Evolutionary conservation across 2,113 vertebrate species (phyloP), one percentile per base, ranked within the genome.

Genomic region (Argyrosomus japonicus): DNA sequence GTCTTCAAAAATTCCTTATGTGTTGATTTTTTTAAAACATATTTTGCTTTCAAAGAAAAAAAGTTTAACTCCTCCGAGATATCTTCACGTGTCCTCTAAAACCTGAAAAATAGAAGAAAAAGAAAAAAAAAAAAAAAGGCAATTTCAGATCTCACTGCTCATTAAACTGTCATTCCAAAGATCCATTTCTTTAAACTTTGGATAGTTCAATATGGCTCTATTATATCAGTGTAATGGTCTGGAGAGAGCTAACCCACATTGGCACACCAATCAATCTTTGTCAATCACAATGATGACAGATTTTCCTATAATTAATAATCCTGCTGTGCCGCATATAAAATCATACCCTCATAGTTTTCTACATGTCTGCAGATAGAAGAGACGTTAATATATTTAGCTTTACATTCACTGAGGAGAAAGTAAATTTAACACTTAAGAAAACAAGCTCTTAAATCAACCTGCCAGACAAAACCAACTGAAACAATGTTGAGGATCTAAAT

Each of bases 1-100:
- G 95, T 96, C 93, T 96, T 93, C 93, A 92, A 91, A 94, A 94
- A 94, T 91, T 90, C 93, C 87, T 81, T 92, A 93, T 79, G 83
- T 90, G 87, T 92, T 93, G 89, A 86, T 93, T 94, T 91, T 87
- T 93, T 92, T 87, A 68, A 85, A 91, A 89, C 87, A 88, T 89
- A 88, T 93, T 93, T 94, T 90, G 90, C 93, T 91, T 92, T 93
- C 89, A 92, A 94, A 94, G 89, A 93, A 93, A 92, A 90, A 95
- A 95, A 94, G 91, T 92, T 85, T 32, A 93, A 92, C 92, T 94
- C 93, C 93, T 95, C 89, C 87, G 48, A 91, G 93, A 94, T 92
- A 91, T 93, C 90, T 88, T 93, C 90, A 92, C 67, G 92, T 93
- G 90, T 95, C 93, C 89, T 94, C 90, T 93, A 93, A 93, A 95